Evolutionary conservation across 2,113 vertebrate species (phyloP), one percentile per base, ranked within the genome.

Genomic region (Odontophorus gujanensis): DNA sequence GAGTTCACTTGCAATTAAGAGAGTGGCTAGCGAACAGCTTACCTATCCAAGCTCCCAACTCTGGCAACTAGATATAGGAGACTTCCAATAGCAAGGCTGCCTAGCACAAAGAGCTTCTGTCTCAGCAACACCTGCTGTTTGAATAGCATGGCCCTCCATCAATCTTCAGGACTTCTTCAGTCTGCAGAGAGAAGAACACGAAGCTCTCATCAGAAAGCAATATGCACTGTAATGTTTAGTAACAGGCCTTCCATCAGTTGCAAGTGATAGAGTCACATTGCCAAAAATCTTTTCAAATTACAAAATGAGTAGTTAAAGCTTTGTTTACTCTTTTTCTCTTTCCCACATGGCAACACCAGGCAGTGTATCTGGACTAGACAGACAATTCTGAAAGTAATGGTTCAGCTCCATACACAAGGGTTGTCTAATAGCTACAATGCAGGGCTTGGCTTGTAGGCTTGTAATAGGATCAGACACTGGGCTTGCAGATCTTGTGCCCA

Each of bases 71-170:
- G 98, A 98, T 99, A 99, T 90, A 99, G 98, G 96, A 99, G 98
- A 96, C 98, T 99, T 97, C 99, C 99, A 84, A 99, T 95, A 85
- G 98, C 99, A 76, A 99, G 98, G 98, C 98, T 99, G 98, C 98
- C 98, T 97, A 99, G 97, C 87, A 99, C 98, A 88, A 99, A 98
- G 96, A 99, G 98, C 98, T 99, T 99, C 98, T 99, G 99, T 99
- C 98, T 99, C 98, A 99, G 99, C 99, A 98, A 98, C 98, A 93
- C 98, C 98, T 99, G 99, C 98, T 99, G 99, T 99, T 99, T 99
- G 98, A 99, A 98, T 98, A 99, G 99, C 99, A 99, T 99, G 98
- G 98, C 99, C 98, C 99, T 99, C 99, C 99, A 99, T 99, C 98
- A 99, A 99, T 98, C 98, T 99, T 99, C 98, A 98, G 98, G 98